Evolutionary conservation across 1,140 invertebrate species (phyloP), one percentile per base, ranked within the genome.

Genomic region (Pinna nobilis): DNA sequence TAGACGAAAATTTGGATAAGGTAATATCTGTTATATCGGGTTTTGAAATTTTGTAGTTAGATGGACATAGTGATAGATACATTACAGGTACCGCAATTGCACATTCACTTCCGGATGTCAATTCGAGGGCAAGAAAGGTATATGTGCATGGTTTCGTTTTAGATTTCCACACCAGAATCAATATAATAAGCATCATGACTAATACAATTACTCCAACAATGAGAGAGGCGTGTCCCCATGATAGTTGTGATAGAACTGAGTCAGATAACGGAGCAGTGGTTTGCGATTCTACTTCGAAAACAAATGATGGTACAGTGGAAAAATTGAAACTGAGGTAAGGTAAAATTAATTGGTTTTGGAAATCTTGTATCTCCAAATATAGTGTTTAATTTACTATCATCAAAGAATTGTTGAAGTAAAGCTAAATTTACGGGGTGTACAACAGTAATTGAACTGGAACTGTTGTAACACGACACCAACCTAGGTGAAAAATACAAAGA

Each of bases 371-470:
- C 44, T 44, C 11, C 55, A 20, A 20, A 18, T 28, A 74, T 55
- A 35, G 25, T 25, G 11, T 30, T 51, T 33, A 67, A 32, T 15
- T 50, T 33, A 0, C 30, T 15, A 11, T 55, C 25, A 44, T 59
- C 39, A 25, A 66, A 66, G 53, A 72, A 72, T 72, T 72, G 35
- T 59, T 72, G 61, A 44, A 71, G 32, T 30, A 71, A 30, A 20
- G 60, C 49, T 41, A 71, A 55, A 50, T 71, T 71, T 13, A 65
- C 37, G 18, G 35, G 60, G 50, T 72, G 70, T 6, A 44, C 18
- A 4, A 64, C 30, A 1, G 69, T 44, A 39, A 63, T 23, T 18
- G 18, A 33, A 39, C 18, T 2, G n/a, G 60, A 23, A 15, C 20
- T 65, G 15, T 55, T 64, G 7, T 60, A 50, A 60, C 61, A 73